phyloP scores from a whole-genome alignment of 2,113 vertebrate species.

The Oreochromis spilurus region DNA sequence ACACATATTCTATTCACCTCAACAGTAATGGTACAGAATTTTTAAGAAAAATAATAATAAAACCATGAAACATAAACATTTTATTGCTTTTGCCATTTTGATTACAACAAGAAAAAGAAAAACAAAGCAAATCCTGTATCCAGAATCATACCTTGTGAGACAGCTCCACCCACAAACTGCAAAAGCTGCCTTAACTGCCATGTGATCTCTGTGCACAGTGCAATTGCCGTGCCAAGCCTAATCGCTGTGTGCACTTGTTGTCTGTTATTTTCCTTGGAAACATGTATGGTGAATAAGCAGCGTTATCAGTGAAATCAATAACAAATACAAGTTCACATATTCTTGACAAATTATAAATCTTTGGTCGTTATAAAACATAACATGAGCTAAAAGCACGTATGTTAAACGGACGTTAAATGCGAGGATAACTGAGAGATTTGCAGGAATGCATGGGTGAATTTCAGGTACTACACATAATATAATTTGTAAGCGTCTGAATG shows the following conservation, averaged over 20 bases:
- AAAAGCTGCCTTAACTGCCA: not conserved
- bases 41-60: not conserved
- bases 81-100: not conserved
- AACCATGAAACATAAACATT: not conserved
- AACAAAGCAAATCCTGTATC: not conserved
- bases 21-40: not conserved
- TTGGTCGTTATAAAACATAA: not conserved
- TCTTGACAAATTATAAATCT: not conserved
- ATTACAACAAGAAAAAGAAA: not conserved
- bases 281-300: not conserved
- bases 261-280: not conserved
- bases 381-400: not conserved
- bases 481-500: not conserved
- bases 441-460: not conserved
- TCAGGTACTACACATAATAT: not conserved
- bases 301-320: not conserved
- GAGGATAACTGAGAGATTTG: fast-evolving
- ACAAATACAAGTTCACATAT: not conserved
- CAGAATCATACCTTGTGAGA: not conserved
- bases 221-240: not conserved
- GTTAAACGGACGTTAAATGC: fast-evolving
- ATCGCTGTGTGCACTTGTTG: not conserved
- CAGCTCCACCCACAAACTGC: not conserved
- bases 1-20: not conserved
- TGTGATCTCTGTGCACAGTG: not conserved